Base-by-base conservation (phyloP, 2,113 vertebrate species). In the Penelope pileata region DNA sequence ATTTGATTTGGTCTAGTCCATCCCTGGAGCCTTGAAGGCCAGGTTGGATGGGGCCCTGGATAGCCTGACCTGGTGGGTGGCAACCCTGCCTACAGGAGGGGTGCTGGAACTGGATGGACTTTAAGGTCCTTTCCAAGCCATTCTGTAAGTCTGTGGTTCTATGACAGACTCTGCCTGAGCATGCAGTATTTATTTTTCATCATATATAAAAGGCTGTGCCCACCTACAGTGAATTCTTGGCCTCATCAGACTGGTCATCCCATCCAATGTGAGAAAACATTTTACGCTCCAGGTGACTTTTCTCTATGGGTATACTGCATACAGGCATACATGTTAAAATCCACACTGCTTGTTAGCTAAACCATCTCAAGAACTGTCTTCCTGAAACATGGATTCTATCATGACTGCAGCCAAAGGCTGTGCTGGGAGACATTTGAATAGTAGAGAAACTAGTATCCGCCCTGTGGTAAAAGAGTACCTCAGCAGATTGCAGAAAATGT, bases 301-400 rank as follows among this genome's bases (percentile, higher is more conserved):
- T 59, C 21, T 81, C 21, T 68, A 1, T 50, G 51, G 16, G 2
- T 86, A 14, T 63, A 15, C 24, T 59, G 9, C 80, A 78, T 69
- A 64, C 42, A 74, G 58, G 51, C 11, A 5, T 5, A 13, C 9
- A 38, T 83, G 45, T 89, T 58, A 50, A 91, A 94, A 54, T 13
- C 12, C 26, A 43, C 34, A 27, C 12, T 86, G 54, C 87, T 97
- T 26, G 15, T 85, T 83, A 95, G 18, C 19, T 40, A 74, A 90
- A 84, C 30, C 51, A 45, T 82, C 91, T 97, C 21, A 86, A 93
- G 60, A 76, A 45, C 77, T 29, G 29, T 76, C 23, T 83, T 93
- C 62, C 50, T 91, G 88, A 94, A 74, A 79, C 86, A 94, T 59
- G 30, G n/a, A 74, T 94, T 92, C 54, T 95, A 94, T 34, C 43